Conservation (phyloP, 1,140 invertebrate species). For the Nasonia longicornis region DNA sequence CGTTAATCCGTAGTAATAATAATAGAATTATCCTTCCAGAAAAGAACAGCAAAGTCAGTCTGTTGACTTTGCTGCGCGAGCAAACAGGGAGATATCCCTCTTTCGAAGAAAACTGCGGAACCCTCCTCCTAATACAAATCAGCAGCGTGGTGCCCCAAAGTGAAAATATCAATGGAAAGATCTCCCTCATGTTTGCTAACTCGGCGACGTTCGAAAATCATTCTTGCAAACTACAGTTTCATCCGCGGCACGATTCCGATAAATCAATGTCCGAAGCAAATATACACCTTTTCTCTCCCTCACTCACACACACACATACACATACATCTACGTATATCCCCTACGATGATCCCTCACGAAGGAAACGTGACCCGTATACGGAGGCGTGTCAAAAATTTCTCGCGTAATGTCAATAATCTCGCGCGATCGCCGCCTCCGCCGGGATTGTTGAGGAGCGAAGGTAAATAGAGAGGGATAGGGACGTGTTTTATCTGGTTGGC, state of each 20-base stretch:
- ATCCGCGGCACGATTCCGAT: neutral
- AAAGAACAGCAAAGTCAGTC: neutral
- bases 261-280: conserved; percentile 10
- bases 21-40: neutral
- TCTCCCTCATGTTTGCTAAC: neutral
- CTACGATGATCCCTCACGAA: conserved; percentile 5
- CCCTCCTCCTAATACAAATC: neutral
- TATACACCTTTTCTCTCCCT: neutral
- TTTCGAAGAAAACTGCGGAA: too few relatives aligned
- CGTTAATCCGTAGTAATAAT: neutral
- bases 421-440: neutral
- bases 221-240: neutral
- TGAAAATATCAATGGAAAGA: neutral
- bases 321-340: neutral
- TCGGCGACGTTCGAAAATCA: neutral
- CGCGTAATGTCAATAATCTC: neutral
- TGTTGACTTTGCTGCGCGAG: neutral
- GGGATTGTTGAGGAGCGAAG: neutral
- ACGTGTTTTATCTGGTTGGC: conserved; percentile 35
- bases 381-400: neutral
- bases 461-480: conserved; percentile 10
- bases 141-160: neutral
- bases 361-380: conserved; percentile 27
- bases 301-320: neutral
- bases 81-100: neutral